Conservation (phyloP, 2,888 invertebrate species). For the Meiosimyza platycephala region DNA sequence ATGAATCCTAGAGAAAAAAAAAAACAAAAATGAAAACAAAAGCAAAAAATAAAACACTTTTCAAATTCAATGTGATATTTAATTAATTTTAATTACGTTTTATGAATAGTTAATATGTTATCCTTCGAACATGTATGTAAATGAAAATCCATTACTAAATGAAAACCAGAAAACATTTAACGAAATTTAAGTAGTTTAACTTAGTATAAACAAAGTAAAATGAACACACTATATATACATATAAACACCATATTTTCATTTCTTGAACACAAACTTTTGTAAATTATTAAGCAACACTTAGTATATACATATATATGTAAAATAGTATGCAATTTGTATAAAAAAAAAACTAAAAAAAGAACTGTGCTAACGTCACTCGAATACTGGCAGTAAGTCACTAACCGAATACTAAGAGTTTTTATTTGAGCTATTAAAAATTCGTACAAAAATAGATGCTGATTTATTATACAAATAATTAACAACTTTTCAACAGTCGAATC, state of each 20-base stretch:
- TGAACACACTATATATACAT: slow-evolving; percentile 7
- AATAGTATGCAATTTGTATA: slow-evolving; percentile 38
- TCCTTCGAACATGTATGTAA: too few species aligned
- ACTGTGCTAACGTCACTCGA: neutral
- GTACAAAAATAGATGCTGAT: too few species aligned
- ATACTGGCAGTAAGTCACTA: too few species aligned
- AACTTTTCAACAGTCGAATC: too few species aligned
- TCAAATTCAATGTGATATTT: slow-evolving; percentile 59
- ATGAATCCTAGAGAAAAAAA: too few species aligned
- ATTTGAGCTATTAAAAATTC: too few species aligned
- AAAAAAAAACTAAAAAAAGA: slow-evolving; percentile 37
- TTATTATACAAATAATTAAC: too few species aligned
- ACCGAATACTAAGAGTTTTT: too few species aligned
- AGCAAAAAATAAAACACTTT: slow-evolving; percentile 45
- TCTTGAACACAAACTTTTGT: neutral
- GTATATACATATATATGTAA: slow-evolving; percentile 32
- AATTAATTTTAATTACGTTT: slow-evolving; percentile 44
- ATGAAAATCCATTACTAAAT: too few species aligned
- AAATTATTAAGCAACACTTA: slow-evolving; percentile 37
- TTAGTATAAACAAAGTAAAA: neutral
- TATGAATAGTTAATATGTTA: too few species aligned
- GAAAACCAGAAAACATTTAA: too few species aligned
- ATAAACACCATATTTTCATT: too few species aligned
- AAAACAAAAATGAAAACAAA: slow-evolving; percentile 6
- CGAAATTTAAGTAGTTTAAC: neutral